phyloP scores from a whole-genome alignment of 2,113 vertebrate species.

The Meriones unguiculatus region DNA sequence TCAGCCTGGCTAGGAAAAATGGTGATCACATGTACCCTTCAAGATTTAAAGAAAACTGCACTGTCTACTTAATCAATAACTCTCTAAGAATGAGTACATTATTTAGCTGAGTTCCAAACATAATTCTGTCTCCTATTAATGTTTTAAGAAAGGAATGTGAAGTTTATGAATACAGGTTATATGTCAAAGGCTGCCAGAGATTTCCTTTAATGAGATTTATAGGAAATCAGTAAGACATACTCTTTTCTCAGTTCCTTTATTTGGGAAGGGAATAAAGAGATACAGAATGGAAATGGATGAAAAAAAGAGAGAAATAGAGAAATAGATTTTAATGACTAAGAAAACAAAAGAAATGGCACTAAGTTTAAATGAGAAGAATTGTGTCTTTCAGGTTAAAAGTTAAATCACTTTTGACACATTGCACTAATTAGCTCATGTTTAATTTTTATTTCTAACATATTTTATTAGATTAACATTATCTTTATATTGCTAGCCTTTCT shows the following conservation, averaged over 20 bases:
- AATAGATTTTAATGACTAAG: background rate
- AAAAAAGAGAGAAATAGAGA: background rate
- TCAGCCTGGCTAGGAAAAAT: constrained; percentile 41
- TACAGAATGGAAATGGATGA: background rate
- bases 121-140: constrained; percentile 10
- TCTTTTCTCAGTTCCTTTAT: background rate
- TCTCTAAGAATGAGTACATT: constrained; percentile 13
- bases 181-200: background rate
- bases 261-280: background rate
- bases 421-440: constrained; percentile 8
- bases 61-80: constrained; percentile 53
- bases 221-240: accelerated
- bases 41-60: constrained; percentile 54
- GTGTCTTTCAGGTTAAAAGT: background rate
- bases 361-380: background rate
- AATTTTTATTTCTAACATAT: background rate
- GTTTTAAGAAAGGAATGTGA: constrained; percentile 32
- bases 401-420: background rate
- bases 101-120: constrained; percentile 38
- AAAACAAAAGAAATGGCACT: background rate
- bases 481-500: background rate
- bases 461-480: background rate
- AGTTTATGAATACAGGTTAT: constrained; percentile 6
- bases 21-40: constrained; percentile 37
- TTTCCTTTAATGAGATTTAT: background rate